Percentiles rank a stretch among this genome's conserved stretches.
These are phyloP conservation scores for Aphodius sticticus DNA, from an alignment of 2,888 invertebrate genomes.

Conservation along the genomic window DNA sequence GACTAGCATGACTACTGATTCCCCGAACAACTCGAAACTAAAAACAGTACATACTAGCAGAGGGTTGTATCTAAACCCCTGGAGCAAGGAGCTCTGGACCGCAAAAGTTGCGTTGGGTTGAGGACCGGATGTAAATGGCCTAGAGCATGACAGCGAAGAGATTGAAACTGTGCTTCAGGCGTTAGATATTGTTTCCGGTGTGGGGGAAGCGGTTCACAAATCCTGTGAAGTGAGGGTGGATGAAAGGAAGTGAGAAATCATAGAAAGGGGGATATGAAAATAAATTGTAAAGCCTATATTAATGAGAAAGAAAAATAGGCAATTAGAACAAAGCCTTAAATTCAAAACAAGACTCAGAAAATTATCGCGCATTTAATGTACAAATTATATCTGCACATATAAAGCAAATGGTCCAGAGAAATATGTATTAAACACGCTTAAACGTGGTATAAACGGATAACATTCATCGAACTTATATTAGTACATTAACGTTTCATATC, in stretches of 20 bases:
- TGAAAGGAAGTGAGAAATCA: neutral
- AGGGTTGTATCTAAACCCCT: conserved; percentile 15
- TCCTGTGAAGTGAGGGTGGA: conserved; percentile 15
- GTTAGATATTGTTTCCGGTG: conserved; percentile 29
- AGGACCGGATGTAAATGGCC: conserved; percentile 41
- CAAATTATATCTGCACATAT: too few species aligned
- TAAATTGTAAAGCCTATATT: neutral
- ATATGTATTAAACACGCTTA: too few species aligned
- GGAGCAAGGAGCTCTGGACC: conserved; percentile 22
- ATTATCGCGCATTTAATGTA: too few species aligned
- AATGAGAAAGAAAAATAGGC: neutral
- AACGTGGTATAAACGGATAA: too few species aligned
- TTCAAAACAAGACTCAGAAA: too few species aligned
- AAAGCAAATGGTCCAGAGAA: too few species aligned
- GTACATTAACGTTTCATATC: too few species aligned
- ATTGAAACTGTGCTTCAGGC: conserved; percentile 32
- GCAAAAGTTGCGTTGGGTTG: conserved; percentile 37
- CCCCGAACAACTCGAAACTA: neutral
- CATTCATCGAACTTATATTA: too few species aligned
- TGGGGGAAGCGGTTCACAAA: conserved; percentile 12
- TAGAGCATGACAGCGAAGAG: conserved; percentile 35
- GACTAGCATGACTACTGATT: neutral
- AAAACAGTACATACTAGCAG: neutral
- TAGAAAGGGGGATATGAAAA: neutral
- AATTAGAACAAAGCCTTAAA: too few species aligned